These are phyloP conservation scores for Vulpes lagopus DNA, from an alignment of 2,113 vertebrate species.

Conservation along the genomic window DNA sequence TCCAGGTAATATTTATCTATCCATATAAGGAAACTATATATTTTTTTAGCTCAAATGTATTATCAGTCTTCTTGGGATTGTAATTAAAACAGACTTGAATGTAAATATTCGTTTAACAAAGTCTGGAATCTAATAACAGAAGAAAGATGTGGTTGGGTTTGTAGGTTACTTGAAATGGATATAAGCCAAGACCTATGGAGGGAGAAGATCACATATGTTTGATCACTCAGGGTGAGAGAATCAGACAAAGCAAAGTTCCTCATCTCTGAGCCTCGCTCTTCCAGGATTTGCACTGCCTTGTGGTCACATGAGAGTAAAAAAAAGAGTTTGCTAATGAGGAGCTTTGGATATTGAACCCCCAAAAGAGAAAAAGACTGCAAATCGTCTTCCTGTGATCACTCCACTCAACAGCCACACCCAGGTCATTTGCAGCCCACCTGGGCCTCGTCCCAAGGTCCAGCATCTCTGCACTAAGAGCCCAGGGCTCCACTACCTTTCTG, in stretches of 20 bases:
- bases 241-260: background rate
- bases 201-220: background rate
- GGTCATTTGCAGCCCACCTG: background rate
- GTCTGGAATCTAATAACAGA: background rate
- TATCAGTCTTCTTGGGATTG: background rate
- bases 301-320: background rate
- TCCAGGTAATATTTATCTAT: background rate
- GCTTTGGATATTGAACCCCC: slow-evolving; percentile 11
- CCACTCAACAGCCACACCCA: background rate
- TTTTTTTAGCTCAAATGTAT: background rate
- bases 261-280: background rate
- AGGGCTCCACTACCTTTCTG: background rate
- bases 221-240: no score
- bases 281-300: background rate
- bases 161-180: background rate
- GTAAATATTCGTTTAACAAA: background rate
- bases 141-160: background rate
- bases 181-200: background rate
- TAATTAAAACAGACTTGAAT: background rate
- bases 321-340: background rate
- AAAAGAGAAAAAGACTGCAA: background rate
- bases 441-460: accelerated
- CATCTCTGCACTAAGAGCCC: background rate
- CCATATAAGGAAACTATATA: background rate
- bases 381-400: background rate